phyloP scores from a whole-genome alignment of 2,888 invertebrate species.

The Diarsia brunnea region DNA sequence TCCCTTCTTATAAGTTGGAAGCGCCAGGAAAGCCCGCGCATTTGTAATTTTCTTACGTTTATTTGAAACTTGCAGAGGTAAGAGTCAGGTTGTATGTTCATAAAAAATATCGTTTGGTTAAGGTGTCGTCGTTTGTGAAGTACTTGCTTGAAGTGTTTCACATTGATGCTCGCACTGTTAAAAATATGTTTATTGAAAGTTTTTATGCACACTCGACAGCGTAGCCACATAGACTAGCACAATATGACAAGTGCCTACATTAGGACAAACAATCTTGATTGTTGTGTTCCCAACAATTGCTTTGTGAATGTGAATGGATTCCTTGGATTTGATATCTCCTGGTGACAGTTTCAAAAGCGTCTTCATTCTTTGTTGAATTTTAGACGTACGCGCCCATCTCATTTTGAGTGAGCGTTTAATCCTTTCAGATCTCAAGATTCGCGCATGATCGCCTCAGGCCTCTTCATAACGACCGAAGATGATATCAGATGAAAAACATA shows the following conservation, averaged over 20 bases:
- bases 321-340: not conserved
- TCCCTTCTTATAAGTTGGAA: no score
- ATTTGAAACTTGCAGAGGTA: not conserved
- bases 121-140: not conserved
- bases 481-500: no score
- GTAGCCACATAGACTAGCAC: not conserved
- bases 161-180: slow-evolving; percentile 1
- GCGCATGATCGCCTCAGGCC: no score
- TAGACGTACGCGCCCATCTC: not conserved
- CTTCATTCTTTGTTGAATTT: not conserved
- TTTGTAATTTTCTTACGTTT: not conserved
- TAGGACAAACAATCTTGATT: not conserved
- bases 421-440: not conserved
- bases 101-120: not conserved
- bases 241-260: not conserved
- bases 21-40: not conserved
- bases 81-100: not conserved
- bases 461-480: no score
- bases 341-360: not conserved
- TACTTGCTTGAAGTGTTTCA: not conserved
- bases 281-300: not conserved
- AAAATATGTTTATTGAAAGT: not conserved
- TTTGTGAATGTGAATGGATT: not conserved
- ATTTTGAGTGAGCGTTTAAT: not conserved
- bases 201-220: not conserved